Evolutionary conservation across 2,797 vertebrate species (phyloP).

Genomic region (Arremon aurantiirostris): DNA sequence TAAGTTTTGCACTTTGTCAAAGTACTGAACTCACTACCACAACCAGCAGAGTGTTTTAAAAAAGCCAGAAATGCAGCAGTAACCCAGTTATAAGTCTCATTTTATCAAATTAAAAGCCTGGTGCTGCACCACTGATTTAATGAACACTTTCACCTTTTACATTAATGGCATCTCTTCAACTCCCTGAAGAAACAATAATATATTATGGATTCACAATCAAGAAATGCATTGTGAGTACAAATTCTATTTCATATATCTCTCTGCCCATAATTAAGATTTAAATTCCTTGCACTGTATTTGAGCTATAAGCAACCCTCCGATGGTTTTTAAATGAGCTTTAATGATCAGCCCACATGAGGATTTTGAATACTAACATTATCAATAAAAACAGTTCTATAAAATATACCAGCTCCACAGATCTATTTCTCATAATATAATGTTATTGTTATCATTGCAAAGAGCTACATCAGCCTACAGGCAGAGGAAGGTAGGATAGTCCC

Average conservation of each 20-base stretch:
- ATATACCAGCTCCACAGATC: neutral
- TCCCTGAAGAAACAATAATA: constrained; percentile 18
- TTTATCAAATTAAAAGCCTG: constrained; percentile 23
- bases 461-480: neutral
- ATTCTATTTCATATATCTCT: neutral
- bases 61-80: neutral
- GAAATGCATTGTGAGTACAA: neutral
- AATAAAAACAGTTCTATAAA: constrained; percentile 7
- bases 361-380: neutral
- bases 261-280: constrained; percentile 40
- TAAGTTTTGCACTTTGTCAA: neutral
- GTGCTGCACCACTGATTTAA: constrained; percentile 20
- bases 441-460: neutral
- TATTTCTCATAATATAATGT: neutral
- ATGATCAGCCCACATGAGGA: neutral
- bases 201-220: constrained; percentile 14
- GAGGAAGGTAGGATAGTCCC: neutral
- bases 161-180: neutral
- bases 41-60: neutral
- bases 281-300: neutral
- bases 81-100: neutral
- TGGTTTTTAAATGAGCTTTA: constrained; percentile 17
- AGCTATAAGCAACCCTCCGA: neutral
- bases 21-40: neutral
- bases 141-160: neutral